Evolutionary conservation across 2,888 invertebrate species (phyloP).

Genomic region (Busseola fusca): DNA sequence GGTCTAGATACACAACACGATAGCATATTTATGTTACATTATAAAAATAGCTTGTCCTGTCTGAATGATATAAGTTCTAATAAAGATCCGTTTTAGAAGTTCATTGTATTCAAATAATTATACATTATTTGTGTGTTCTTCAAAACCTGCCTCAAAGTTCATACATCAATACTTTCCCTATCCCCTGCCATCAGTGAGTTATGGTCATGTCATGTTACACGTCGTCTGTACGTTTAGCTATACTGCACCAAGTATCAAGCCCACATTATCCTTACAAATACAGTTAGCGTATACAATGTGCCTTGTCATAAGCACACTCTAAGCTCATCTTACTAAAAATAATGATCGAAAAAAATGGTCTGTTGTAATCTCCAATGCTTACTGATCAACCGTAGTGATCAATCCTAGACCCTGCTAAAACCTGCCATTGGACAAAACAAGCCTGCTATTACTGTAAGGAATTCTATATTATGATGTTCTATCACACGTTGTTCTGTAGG

Average conservation of each 20-base stretch:
- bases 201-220: background rate
- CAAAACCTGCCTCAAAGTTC: background rate
- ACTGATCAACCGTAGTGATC: background rate
- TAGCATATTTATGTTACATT: background rate
- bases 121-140: background rate
- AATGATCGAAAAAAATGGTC: background rate
- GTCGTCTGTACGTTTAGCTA: background rate
- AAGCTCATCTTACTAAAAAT: background rate
- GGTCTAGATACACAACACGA: slow-evolving; percentile 10
- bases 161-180: background rate
- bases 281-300: background rate
- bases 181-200: background rate
- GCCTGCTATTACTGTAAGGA: background rate
- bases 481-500: no score
- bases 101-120: background rate
- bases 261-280: no score
- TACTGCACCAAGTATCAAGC: background rate
- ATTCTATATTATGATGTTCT: background rate
- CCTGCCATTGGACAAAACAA: background rate
- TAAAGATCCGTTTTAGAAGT: background rate
- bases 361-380: background rate
- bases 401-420: background rate
- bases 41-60: slow-evolving; percentile 8
- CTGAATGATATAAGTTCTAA: background rate
- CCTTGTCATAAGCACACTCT: background rate